Base-by-base conservation (phyloP, 2,113 vertebrate species). In the Barbus barbus region DNA sequence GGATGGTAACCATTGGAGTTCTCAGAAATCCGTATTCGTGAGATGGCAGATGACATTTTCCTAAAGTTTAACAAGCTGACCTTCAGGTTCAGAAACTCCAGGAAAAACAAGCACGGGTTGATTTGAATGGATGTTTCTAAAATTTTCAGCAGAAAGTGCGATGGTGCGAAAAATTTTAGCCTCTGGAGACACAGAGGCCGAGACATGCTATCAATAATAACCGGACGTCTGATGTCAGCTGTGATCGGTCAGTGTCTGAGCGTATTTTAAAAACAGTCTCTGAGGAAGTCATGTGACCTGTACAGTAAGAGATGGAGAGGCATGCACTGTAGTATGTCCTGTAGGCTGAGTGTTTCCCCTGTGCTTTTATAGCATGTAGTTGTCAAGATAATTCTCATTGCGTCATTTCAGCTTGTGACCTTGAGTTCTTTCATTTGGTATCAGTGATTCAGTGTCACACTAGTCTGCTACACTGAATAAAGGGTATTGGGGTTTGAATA, bases 11-110 rank as follows among this genome's bases (percentile, higher is more conserved):
- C 38, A 76, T 83, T 76, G 73, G 71, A 61, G 44, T 46, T 67
- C 28, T 41, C 48, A 6, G 46, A 72, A 31, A 44, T 79, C 33
- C 16, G 41, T n/a, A 72, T 61, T 61, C 38, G 60, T 80, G 67
- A 80, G 77, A 73, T 56, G 65, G 77, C 48, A 41, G 75, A 80
- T 86, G 58, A 48, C 36, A 76, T 84, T 81, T 84, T 69, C 48
- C 56, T 71, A 20, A 87, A 84, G 53, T 33, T 76, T 67, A 84
- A 69, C 83, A 83, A 86, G 44, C n/a, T 85, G 83, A 85, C 83
- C 77, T 85, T 85, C 65, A 48, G 67, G 56, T 33, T 61, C 77
- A 33, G 36, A 71, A 48, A 78, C 74, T 71, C 24, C 33, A 38
- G 33, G 76, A 44, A 71, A 81, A 73, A 38, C n/a, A 81, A 73